These are phyloP conservation scores for Conus ventricosus DNA, from an alignment of 1,140 invertebrate genomes.

Conservation along the genomic window DNA sequence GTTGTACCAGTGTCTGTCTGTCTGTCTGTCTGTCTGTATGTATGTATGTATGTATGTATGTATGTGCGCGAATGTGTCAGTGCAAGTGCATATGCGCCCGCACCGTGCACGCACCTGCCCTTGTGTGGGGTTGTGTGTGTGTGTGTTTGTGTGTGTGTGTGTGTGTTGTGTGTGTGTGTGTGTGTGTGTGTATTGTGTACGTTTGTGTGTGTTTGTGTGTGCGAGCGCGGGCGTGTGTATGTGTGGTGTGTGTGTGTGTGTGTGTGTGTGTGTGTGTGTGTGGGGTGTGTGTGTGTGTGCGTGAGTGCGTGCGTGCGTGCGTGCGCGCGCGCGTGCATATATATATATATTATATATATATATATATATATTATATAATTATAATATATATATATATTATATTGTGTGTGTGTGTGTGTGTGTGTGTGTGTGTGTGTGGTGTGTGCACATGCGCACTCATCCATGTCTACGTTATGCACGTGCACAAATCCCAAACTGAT, in stretches of 20 bases:
- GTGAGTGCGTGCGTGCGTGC: neutral
- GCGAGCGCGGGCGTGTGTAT: neutral
- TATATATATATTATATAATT: too few species aligned
- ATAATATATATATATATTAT: too few species aligned
- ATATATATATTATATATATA: too few species aligned
- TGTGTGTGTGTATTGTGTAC: neutral
- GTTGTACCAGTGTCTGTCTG: too few species aligned
- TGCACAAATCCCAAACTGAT: too few species aligned
- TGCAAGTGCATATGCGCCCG: too few species aligned
- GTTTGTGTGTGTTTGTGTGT: neutral
- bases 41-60: too few species aligned
- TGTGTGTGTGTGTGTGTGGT: conserved; percentile 14
- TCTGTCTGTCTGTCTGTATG: too few species aligned
- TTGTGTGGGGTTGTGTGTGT: neutral
- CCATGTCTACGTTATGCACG: neutral
- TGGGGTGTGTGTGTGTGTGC: neutral
- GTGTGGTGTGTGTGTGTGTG: conserved; percentile 2
- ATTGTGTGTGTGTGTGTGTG: conserved; percentile 2
- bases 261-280: conserved; percentile 9
- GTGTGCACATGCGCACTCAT: neutral
- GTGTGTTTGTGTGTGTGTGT: too few species aligned
- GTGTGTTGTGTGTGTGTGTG: too few species aligned
- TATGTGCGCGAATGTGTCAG: neutral
- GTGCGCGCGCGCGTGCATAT: neutral
- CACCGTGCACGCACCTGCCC: too few species aligned